Conservation (phyloP, 2,113 vertebrate species). For the Pseudorasbora parva region DNA sequence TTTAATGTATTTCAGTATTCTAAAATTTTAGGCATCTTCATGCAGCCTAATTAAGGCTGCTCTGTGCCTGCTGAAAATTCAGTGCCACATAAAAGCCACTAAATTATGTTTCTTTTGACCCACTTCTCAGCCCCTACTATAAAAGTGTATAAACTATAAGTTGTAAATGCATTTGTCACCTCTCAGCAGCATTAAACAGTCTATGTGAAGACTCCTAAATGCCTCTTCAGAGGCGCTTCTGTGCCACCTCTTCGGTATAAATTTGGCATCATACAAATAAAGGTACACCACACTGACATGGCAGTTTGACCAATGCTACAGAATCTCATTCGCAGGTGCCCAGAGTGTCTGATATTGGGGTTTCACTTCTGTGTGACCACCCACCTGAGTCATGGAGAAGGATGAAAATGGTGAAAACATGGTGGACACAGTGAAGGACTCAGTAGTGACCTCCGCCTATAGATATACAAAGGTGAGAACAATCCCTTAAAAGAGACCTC, state of each 20-base stretch:
- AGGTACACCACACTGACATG: neutral
- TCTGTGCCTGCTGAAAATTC: no score
- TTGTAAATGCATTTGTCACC: no score
- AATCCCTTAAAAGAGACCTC: neutral
- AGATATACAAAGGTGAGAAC: constrained; percentile 89
- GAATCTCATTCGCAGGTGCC: constrained; percentile 52
- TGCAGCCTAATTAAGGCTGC: no score
- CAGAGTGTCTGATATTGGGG: constrained; percentile 51
- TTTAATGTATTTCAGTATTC: neutral
- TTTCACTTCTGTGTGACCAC: constrained; percentile 49
- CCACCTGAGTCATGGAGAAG: constrained; percentile 85
- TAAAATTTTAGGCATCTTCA: no score
- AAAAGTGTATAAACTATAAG: no score
- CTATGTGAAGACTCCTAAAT: no score
- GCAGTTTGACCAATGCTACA: neutral
- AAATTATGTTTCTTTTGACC: no score
- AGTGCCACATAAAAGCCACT: no score
- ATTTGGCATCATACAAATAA: neutral
- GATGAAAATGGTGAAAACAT: constrained; percentile 82
- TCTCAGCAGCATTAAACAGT: no score
- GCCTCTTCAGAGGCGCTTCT: no score
- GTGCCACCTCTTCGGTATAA: no score
- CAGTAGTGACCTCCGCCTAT: constrained; percentile 72
- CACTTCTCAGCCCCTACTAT: no score
- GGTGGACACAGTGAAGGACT: constrained; percentile 74